These are phyloP conservation scores for Crenichthys baileyi DNA, from an alignment of 2,797 vertebrate genomes.

Conservation along the genomic window DNA sequence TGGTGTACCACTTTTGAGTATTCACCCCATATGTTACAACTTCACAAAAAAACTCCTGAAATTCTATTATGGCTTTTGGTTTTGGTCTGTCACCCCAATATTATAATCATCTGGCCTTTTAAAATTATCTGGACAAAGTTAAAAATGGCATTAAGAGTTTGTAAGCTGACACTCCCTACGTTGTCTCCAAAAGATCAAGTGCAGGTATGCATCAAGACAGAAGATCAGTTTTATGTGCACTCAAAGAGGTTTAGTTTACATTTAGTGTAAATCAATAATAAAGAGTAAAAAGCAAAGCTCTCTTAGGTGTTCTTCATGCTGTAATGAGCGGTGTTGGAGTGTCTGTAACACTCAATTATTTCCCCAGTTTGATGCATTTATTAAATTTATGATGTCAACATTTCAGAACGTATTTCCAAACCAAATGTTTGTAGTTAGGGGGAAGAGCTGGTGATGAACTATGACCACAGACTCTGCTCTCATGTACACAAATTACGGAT, in stretches of 20 bases:
- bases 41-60: background rate
- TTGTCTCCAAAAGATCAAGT: background rate
- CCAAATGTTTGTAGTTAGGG: background rate
- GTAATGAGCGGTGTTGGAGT: no score
- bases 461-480: background rate
- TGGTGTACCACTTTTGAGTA: background rate
- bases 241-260: background rate
- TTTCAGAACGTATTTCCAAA: background rate
- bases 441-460: background rate
- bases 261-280: background rate
- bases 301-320: no score
- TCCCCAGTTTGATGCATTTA: background rate
- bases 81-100: background rate
- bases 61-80: background rate
- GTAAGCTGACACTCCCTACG: background rate
- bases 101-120: background rate
- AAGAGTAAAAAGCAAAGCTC: background rate
- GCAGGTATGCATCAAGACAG: background rate
- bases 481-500: background rate
- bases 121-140: background rate
- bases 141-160: background rate
- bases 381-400: background rate
- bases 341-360: background rate
- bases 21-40: background rate
- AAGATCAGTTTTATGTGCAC: background rate